Evolutionary conservation across 2,113 vertebrate species (phyloP), one percentile per base, ranked within the genome.

Genomic region (Atlantisia rogersi): DNA sequence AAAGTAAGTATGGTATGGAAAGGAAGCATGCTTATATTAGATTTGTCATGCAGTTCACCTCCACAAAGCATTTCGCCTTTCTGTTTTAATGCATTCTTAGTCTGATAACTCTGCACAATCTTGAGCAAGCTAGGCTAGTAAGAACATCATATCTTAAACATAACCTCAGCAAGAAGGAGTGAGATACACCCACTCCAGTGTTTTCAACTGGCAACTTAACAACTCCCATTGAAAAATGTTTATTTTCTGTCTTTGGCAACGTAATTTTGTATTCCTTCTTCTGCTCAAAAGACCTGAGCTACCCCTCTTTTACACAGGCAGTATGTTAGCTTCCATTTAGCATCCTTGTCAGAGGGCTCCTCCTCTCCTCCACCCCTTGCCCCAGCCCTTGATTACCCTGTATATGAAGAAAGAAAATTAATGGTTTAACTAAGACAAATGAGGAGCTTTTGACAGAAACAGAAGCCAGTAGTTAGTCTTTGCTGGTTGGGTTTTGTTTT

Each of bases 111-210:
- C 6, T 48, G 31, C 25, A 65, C 18, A 62, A 48, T 48, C 48
- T 48, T 48, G 48, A 21, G 48, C 48, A 62, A 53, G 12, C 35
- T 62, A 82, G 69, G 16, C 44, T n/a, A 20, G 11, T 62, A 84
- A 68, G 60, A 74, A 19, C 37, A 46, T 1, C 14, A 6, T 29
- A 35, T 56, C 48, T 64, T 35, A 16, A 83, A 21, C 60, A 46
- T 17, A 83, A 65, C 25, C n/a, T 48, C 64, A 26, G 31, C 3
- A 53, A 60, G 48, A 92, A 26, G 35, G 35, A 44, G 39, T 13
- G 0, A 5, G 28, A 42, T 29, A 50, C n/a, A 26, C 2, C 12
- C 0, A 0, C 25, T 81, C n/a, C n/a, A 24, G 25, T 24, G 12
- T 82, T 32, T 70, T 62, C 6, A 67, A 0, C 2, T 42, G 19